Evolutionary conservation across 2,888 invertebrate genomes (phyloP), one percentile per base, ranked within the genome.

Genomic region (Harmothoe impar): DNA sequence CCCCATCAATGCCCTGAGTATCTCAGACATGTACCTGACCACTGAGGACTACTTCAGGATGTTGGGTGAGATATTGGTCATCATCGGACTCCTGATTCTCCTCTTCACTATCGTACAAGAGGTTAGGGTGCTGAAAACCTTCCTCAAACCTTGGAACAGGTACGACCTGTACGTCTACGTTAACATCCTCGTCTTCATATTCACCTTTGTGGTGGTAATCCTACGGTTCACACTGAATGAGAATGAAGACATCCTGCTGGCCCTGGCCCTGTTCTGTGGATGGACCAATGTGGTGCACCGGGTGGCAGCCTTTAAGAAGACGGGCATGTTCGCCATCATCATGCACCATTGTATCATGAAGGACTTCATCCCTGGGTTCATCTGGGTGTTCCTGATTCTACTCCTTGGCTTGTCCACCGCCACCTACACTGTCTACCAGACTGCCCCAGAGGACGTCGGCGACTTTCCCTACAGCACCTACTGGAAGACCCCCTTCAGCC

Each of bases 311-410:
- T 84, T 84, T 35, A 84, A 51, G 84, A 35, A 23, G 17, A n/a
- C 33, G 3, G 84, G 84, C 25, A 84, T 84, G 84, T 84, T 84
- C 23, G 33, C 84, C n/a, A 43, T 84, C 10, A 84, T 84, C 43
- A 84, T 84, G 84, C 84, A 84, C 25, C 84, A 84, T 35, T 35
- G 43, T 20, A 17, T 84, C 23, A n/a, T 84, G 20, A 84, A 84
- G 84, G 84, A 84, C 23, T 25, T 84, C 12, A 23, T 84, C 5
- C 33, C 84, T n/a, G 84, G 84, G 43, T 84, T 84, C 23, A 20
- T 84, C 20, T 84, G 84, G 84, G 84, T 84, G 1, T 84, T 51
- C 43, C 43, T 84, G 10, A 17, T 51, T 20, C 10, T 23, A 1
- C 84, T 84, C 0, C n/a, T 35, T 1, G 84, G 43, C 0, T 35